Conservation (phyloP, 1,140 invertebrate genomes). For the Pachyrhynchus sulphureomaculatus region DNA sequence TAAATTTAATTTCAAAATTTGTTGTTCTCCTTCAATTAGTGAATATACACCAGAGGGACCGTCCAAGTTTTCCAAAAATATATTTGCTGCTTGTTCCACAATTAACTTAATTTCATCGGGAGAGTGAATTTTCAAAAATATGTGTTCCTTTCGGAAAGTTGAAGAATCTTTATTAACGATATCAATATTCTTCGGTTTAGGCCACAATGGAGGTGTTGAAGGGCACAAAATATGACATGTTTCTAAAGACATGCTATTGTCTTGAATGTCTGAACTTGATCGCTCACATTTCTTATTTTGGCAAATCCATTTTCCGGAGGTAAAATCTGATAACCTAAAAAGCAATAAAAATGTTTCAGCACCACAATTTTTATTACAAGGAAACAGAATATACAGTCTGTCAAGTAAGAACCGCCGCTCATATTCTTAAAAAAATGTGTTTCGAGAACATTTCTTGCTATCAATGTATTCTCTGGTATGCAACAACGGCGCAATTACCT, state of each 20-base stretch:
- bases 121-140: slow-evolving; percentile 49
- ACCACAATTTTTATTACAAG: too few relatives aligned
- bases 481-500: too few relatives aligned
- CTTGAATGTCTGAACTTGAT: background rate
- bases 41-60: background rate
- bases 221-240: slow-evolving; percentile 53
- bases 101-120: slow-evolving; percentile 1
- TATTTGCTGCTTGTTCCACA: slow-evolving; percentile 10
- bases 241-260: slow-evolving; percentile 36
- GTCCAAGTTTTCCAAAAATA: slow-evolving; percentile 12
- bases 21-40: background rate
- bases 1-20: slow-evolving; percentile 18
- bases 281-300: slow-evolving; percentile 10
- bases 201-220: slow-evolving; percentile 53
- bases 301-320: background rate
- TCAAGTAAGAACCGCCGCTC: too few relatives aligned
- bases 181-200: slow-evolving; percentile 51
- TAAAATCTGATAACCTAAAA: too few relatives aligned
- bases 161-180: slow-evolving; percentile 48
- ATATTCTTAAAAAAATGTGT: too few relatives aligned
- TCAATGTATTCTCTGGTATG: too few relatives aligned
- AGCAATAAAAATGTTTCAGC: too few relatives aligned
- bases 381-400: too few relatives aligned
- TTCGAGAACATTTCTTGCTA: too few relatives aligned
- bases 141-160: slow-evolving; percentile 46